Percentiles rank a stretch among this genome's conserved stretches.
Evolutionary conservation across 2,797 vertebrate species (phyloP).

Genomic region (Pempheris klunzingeri): DNA sequence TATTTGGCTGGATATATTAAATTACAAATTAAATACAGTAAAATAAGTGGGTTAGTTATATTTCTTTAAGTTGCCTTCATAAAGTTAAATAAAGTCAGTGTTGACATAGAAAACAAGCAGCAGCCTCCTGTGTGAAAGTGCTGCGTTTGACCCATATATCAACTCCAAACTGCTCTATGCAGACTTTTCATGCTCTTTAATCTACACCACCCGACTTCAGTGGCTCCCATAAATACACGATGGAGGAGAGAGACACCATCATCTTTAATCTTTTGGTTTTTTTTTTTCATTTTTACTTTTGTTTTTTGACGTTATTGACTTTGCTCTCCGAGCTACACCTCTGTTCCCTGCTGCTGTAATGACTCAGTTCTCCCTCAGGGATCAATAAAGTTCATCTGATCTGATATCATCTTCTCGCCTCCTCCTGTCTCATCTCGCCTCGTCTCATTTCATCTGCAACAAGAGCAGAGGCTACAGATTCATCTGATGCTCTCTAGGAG

Average conservation of each 20-base stretch:
- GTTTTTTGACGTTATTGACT: neutral
- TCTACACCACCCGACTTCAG: too few species aligned
- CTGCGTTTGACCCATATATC: too few species aligned
- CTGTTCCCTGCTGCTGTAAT: neutral
- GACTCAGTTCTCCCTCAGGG: slow-evolving; percentile 14
- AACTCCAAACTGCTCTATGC: too few species aligned
- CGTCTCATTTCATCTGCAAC: neutral
- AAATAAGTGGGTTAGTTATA: too few species aligned
- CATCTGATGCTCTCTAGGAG: neutral
- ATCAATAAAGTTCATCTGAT: slow-evolving; percentile 49
- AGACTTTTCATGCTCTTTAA: too few species aligned
- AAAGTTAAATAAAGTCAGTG: too few species aligned
- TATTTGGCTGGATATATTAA: too few species aligned
- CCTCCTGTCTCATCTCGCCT: slow-evolving; percentile 24
- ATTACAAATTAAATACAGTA: too few species aligned
- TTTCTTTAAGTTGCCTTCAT: too few species aligned
- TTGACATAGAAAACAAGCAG: too few species aligned
- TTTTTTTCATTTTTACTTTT: neutral
- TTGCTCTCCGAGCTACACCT: neutral
- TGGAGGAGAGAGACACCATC: neutral
- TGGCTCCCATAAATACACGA: neutral
- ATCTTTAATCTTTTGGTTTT: neutral
- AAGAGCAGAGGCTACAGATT: neutral
- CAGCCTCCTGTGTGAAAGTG: too few species aligned
- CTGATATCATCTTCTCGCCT: slow-evolving; percentile 12